Evolutionary conservation across 1,140 invertebrate genomes (phyloP).

Genomic region (Lamellibrachia luymesi): DNA sequence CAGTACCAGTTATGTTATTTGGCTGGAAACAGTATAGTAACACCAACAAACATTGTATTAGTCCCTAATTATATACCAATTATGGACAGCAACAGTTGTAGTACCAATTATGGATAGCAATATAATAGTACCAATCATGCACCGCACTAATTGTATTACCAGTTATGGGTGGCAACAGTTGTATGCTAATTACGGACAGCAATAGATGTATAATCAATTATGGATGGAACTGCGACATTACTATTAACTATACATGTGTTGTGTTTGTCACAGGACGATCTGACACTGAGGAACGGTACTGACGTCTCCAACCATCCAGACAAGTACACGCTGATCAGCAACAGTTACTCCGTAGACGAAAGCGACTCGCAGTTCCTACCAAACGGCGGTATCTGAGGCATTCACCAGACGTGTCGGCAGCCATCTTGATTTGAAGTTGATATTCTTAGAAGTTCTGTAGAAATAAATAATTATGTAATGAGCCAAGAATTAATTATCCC

Average conservation of each 20-base stretch:
- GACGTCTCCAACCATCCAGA: slow-evolving; percentile 8
- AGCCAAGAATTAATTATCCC: background rate
- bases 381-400: background rate
- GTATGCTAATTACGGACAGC: no score
- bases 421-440: background rate
- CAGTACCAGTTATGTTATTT: no score
- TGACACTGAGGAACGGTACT: background rate
- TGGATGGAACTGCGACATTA: no score
- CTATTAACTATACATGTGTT: background rate
- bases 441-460: background rate
- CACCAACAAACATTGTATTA: no score
- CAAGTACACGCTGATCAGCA: slow-evolving; percentile 8
- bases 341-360: slow-evolving; percentile 8
- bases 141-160: no score
- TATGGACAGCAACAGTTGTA: no score
- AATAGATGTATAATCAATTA: no score
- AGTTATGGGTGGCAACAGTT: no score
- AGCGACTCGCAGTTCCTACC: background rate
- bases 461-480: background rate
- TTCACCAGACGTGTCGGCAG: background rate
- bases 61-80: no score
- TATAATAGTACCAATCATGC: no score
- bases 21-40: no score
- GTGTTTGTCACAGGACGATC: background rate
- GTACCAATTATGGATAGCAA: no score